Base-by-base conservation (phyloP, 1,140 invertebrate genomes). In the Xylocopa sonorina region DNA sequence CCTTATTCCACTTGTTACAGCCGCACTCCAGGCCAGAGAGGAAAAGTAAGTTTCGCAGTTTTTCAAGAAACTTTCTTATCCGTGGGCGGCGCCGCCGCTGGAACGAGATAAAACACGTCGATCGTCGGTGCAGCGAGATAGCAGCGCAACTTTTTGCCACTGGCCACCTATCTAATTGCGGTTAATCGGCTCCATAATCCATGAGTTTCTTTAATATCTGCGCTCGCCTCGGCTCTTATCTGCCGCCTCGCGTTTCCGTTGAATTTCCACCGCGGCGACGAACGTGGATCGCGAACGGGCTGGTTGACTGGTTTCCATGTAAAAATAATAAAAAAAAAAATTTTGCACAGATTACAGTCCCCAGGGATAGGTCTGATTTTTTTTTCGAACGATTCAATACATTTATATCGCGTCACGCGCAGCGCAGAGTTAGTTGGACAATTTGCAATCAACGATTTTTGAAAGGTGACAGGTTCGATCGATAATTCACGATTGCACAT, bases 11-110 rank as follows among this genome's bases (percentile, higher is more conserved):
- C 58, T 72, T 38, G 60, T 43, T 55, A 48, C 71, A 46, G 38
- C n/a, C 32, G 5, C 24, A 24, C 38, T 48, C 43, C n/a, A n/a
- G n/a, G 48, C 27, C 51, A 6, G 6, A 4, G 48, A 48, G 69
- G 32, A 62, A 66, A 64, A 57, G 41, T 29, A 80, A 80, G 78
- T 80, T 80, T 50, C 43, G 43, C 71, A 67, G 71, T 80, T 80
- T 80, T 75, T 80, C 78, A 74, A 34, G 32, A 34, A 80, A 80
- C 62, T 80, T 80, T 80, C 78, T 75, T 80, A 80, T 80, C 78
- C 32, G 46, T 34, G 29, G 32, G n/a, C 38, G 3, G 63, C 62
- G 9, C 24, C 27, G n/a, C 34, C 6, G 12, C 41, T 41, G 38
- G 16, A 63, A 55, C 38, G 77, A 75, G 78, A 75, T 74, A 72